A percentile compares a stretch with the other conserved stretches of the same genome.
Conservation (phyloP, 2,113 vertebrate species). For the pig (Sus scrofa) region T2T-Sscrofa CM000822.6:76801501-76802000, state of each 20-base stretch:
- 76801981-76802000: neutral
- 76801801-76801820: neutral
- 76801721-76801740: neutral
- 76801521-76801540: neutral
- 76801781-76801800: neutral
- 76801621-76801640: neutral
- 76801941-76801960: too few relatives aligned
- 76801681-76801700: neutral
- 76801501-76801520: neutral
- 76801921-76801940: neutral
- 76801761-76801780: neutral
- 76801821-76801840: neutral
- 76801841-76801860: neutral
- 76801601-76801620: constrained; percentile 28
- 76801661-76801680: constrained; percentile 39
- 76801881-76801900: neutral
- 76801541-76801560: neutral
- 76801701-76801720: neutral
- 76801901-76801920: neutral
- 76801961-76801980: too few relatives aligned
- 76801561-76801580: neutral
- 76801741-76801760: constrained; percentile 15
- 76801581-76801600: constrained; percentile 41
- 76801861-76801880: neutral
- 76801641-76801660: constrained; percentile 48